Base-by-base conservation (phyloP, 2,113 vertebrate genomes). In the Caranx ignobilis region DNA sequence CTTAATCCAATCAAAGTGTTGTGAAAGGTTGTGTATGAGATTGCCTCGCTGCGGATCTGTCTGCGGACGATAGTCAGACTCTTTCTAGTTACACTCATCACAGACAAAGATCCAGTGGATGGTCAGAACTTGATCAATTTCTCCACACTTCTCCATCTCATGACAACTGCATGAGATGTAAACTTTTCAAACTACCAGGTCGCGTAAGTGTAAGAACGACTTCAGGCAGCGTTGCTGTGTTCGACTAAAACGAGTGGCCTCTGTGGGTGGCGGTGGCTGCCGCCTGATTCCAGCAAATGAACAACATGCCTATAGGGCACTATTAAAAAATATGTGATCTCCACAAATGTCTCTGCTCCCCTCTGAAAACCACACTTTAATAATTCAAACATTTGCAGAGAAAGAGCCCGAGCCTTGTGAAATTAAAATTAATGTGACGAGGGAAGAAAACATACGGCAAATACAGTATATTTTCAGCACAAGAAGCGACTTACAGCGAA, bases 341-440 rank as follows among this genome's bases (percentile, higher is more conserved):
- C 72, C 68, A 78, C 68, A 88, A 87, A 90, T 66, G 77, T 86
- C 61, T 84, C 55, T 15, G 41, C 78, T 86, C 61, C 70, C 85
- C 34, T 37, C 73, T 71, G 74, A 86, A 83, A 87, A 90, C 35
- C 71, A 57, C 48, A 75, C 57, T 85, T 94, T 82, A 94, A 93
- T 94, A 89, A 93, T 92, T 94, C 75, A 93, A 86, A 84, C 86
- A 88, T 90, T 83, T 86, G 61, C 66, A 50, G 54, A 84, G 52
- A 79, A 79, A 19, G 45, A 75, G 60, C 55, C 57, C 2, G 55
- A 65, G 73, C 64, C 26, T 66, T 65, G 12, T 72, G 39, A 73
- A 83, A 87, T 85, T 78, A 77, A 84, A 81, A 79, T 86, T 2
- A 43, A 90, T 87, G 56, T 85, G 59, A 78, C 50, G 47, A 54